Evolutionary conservation across 1,140 invertebrate genomes (phyloP).

Genomic region (Tigriopus japonicus): DNA sequence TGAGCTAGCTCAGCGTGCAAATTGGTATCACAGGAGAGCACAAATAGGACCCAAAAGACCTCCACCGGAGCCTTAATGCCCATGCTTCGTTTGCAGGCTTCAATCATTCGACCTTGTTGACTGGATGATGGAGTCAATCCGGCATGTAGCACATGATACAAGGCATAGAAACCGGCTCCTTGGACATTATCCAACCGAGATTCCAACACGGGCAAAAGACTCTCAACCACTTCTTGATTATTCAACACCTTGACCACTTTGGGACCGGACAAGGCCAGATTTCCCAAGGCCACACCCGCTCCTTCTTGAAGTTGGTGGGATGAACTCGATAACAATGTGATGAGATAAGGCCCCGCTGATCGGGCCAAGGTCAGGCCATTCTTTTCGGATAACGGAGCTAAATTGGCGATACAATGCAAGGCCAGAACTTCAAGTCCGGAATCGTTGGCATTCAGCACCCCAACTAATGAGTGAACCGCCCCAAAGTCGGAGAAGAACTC

Average conservation of each 20-base stretch:
- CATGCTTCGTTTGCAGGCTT: not conserved
- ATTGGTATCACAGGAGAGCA: not conserved
- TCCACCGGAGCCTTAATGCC: not conserved
- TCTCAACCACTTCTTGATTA: not conserved
- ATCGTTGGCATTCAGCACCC: no score
- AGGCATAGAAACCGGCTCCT: not conserved
- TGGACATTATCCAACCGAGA: not conserved
- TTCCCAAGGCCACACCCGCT: not conserved
- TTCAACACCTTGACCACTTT: not conserved
- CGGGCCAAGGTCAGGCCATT: not conserved
- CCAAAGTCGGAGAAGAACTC: no score
- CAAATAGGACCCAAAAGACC: not conserved
- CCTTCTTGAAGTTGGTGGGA: not conserved
- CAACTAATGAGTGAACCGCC: no score
- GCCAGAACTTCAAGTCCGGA: not conserved
- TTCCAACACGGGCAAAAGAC: not conserved
- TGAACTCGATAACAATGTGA: not conserved
- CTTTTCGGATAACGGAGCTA: not conserved
- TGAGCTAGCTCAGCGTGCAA: not conserved
- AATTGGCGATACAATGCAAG: not conserved
- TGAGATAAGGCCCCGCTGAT: not conserved
- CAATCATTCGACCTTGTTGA: not conserved
- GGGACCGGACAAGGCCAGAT: not conserved
- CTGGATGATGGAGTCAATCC: not conserved
- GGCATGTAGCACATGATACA: slow-evolving; percentile 2